Evolutionary conservation across 2,888 invertebrate genomes (phyloP).

Genomic region (Bombylius discolor): DNA sequence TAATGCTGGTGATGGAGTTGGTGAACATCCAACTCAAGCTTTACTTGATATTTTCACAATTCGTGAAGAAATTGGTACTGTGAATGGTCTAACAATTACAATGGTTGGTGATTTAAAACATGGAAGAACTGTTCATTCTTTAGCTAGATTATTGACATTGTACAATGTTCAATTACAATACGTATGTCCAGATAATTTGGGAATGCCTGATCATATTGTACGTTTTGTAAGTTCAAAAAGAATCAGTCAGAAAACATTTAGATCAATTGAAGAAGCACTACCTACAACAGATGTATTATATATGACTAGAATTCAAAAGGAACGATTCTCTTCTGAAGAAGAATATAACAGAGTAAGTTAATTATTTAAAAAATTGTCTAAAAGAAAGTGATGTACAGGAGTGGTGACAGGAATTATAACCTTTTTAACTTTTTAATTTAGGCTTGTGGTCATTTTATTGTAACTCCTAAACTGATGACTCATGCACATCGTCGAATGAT

Average conservation of each 20-base stretch:
- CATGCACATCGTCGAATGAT: slow-evolving; percentile 86
- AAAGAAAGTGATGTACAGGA: too few species aligned
- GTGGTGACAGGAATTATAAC: not conserved
- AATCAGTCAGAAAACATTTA: slow-evolving; percentile 50
- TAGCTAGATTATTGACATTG: slow-evolving; percentile 82
- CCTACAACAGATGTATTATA: slow-evolving; percentile 94
- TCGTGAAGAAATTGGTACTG: slow-evolving; percentile 96
- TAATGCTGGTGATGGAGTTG: slow-evolving; percentile 95
- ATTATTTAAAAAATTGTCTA: too few species aligned
- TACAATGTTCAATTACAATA: slow-evolving; percentile 90
- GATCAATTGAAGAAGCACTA: slow-evolving; percentile 71
- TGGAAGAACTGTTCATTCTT: slow-evolving; percentile 94
- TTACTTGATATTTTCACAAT: slow-evolving; percentile 95
- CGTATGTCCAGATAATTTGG: slow-evolving; percentile 73
- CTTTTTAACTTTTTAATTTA: slow-evolving; percentile 27
- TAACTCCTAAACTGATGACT: slow-evolving; percentile 93
- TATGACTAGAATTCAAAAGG: slow-evolving; percentile 95
- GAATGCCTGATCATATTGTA: slow-evolving; percentile 81
- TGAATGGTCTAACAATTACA: slow-evolving; percentile 92
- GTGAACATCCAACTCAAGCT: slow-evolving; percentile 97
- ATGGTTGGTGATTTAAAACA: slow-evolving; percentile 97
- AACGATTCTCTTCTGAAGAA: slow-evolving; percentile 69
- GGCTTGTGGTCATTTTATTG: slow-evolving; percentile 75
- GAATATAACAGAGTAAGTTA: slow-evolving; percentile 69
- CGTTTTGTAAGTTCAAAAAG: slow-evolving; percentile 68